Evolutionary conservation across 2,113 vertebrate genomes (phyloP), one percentile per base, ranked within the genome.

Genomic region (Scortum barcoo): DNA sequence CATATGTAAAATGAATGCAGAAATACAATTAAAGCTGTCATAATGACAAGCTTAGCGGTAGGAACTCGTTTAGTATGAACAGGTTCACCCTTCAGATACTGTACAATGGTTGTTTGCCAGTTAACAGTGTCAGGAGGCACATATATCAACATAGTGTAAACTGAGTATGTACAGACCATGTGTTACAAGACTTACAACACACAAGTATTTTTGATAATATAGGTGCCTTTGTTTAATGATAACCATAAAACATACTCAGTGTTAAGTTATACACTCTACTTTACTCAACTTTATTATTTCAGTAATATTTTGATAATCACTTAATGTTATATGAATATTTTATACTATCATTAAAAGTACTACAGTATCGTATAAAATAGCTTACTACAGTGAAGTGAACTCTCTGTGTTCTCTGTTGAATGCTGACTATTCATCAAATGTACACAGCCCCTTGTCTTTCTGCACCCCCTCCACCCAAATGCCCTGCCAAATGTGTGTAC

Each of bases 321-420:
- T 46, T 6, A 67, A 51, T 38, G 36, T 48, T 36, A 5, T 5
- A 63, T 70, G 24, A 84, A 50, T 70, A 79, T 75, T 69, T 46
- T 12, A 57, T 56, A 6, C 14, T 30, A 5, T 51, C 62, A 56
- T 71, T 72, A 48, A 63, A 82, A 30, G 51, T 4, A 42, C 61
- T 19, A 28, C 46, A 70, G 7, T 58, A 44, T 30, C 19, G 14
- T 14, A 19, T 2, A 36, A 70, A 48, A 58, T 7, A 12, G 3
- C n/a, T 30, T 5, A 57, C 19, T 26, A 7, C 30, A 38, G 3
- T 19, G 4, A 46, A 17, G 63, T 76, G 57, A 75, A 63, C n/a
- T 30, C n/a, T 54, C 66, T 42, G 2, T 16, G 13, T 5, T 62
- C 1, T 50, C 78, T 28, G 36, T 56, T 16, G 0, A 65, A 72